Evolutionary conservation across 2,113 vertebrate genomes (phyloP), one percentile per base, ranked within the genome.

Genomic region (Thamnophis sirtalis): DNA sequence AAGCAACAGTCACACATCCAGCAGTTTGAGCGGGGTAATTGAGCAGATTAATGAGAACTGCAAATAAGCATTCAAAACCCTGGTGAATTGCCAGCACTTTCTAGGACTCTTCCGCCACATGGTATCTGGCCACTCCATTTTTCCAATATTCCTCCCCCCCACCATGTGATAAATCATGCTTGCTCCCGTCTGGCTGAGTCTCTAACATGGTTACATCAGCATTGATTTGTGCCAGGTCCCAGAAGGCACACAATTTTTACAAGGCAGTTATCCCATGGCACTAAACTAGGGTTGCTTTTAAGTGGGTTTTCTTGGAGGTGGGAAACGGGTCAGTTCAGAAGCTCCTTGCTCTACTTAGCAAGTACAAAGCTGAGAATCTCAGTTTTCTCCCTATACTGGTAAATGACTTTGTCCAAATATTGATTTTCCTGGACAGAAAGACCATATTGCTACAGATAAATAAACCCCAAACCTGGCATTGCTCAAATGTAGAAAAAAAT

Each of bases 1-100:
- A 95, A 95, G 94, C 96, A 96, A 94, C 93, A 92, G 95, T 96
- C 96, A 93, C 93, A 96, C 94, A 95, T 80, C 24, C 86, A 93
- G 96, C 95, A 95, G 96, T 94, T 86, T 95, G 96, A 97, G 96
- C 94, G 86, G 95, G 94, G 96, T 95, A 96, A 96, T 97, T 96
- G 96, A 96, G 92, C 96, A 96, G 97, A 97, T 97, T 97, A 97
- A 95, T 94, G 95, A 95, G 94, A 95, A 88, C 92, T 92, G 94
- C 87, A 91, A 95, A 94, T 90, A 94, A 91, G 84, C 94, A 93
- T 94, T 93, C 90, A 91, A 93, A 96, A 96, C 94, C 95, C 91
- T 95, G 93, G 89, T 93, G 88, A 96, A 95, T 95, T 96, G 96
- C 93, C 91, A 90, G 89, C 95, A 95, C 94, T 89, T 84, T 95